These are phyloP conservation scores for Cyprinodon tularosa DNA, from an alignment of 2,113 vertebrate species.

Conservation along the genomic window DNA sequence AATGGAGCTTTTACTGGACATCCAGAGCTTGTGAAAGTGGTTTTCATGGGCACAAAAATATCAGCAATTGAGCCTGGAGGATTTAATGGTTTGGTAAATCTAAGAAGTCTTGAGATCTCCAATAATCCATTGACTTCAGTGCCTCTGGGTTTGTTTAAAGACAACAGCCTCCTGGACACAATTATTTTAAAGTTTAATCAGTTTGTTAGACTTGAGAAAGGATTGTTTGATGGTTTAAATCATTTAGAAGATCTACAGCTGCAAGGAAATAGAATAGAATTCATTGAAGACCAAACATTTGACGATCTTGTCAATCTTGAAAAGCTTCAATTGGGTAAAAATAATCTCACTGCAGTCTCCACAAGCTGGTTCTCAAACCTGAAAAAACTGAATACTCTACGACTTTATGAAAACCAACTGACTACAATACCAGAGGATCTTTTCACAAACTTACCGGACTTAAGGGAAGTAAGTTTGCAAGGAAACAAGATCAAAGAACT, in stretches of 20 bases:
- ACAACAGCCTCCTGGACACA: constrained; percentile 69
- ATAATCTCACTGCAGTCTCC: constrained; percentile 72
- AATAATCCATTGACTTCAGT: constrained; percentile 63
- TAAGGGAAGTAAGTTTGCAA: constrained; percentile 76
- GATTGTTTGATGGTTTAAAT: constrained; percentile 77
- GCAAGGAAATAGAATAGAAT: constrained; percentile 72
- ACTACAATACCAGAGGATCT: constrained; percentile 73
- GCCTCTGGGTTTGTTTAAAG: constrained; percentile 75
- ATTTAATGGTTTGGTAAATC: constrained; percentile 78
- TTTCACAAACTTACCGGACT: constrained; percentile 64
- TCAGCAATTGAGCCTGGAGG: constrained; percentile 76
- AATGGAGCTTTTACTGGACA: constrained; percentile 75
- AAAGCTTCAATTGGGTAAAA: constrained; percentile 77
- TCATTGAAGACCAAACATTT: constrained; percentile 81
- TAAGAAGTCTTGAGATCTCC: constrained; percentile 76
- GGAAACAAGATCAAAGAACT: constrained; percentile 75
- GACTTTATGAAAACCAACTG: constrained; percentile 82
- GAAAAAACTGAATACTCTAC: constrained; percentile 61
- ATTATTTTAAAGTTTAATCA: constrained; percentile 77
- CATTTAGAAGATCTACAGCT: constrained; percentile 69
- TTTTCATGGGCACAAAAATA: constrained; percentile 74
- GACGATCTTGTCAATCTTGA: constrained; percentile 76
- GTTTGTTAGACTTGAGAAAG: constrained; percentile 68
- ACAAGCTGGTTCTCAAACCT: constrained; percentile 75
- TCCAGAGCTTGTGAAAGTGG: constrained; percentile 72